These are phyloP conservation scores for Philotrypesis tridentata DNA, from an alignment of 1,140 invertebrate genomes.

Conservation along the genomic window DNA sequence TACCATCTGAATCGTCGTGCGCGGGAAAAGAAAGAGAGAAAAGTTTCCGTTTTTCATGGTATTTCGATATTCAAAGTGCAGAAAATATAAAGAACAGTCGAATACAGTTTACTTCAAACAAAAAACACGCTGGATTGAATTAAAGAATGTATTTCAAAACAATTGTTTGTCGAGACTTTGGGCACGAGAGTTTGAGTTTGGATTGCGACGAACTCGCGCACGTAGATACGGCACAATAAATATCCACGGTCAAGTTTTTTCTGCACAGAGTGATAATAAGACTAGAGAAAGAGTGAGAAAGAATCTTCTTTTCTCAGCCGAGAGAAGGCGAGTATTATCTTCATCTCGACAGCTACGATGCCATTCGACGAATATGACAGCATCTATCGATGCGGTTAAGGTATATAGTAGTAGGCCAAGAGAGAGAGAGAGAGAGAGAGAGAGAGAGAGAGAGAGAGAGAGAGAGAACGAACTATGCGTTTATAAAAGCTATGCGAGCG, in stretches of 20 bases:
- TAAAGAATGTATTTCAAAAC: too few relatives aligned
- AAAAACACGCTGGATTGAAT: too few relatives aligned
- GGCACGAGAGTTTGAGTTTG: too few relatives aligned
- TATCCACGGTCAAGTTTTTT: neutral
- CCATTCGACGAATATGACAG: slow-evolving; percentile 8
- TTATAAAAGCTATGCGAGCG: neutral
- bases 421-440: too few relatives aligned
- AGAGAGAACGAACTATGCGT: neutral
- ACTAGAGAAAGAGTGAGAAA: neutral
- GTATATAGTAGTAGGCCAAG: too few relatives aligned
- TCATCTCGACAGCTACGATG: neutral
- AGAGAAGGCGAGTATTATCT: slow-evolving; percentile 20
- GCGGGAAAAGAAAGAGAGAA: neutral
- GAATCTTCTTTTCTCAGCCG: neutral
- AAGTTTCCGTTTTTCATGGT: neutral
- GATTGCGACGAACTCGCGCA: neutral
- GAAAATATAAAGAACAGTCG: too few relatives aligned
- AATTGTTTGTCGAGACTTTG: too few relatives aligned
- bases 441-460: too few relatives aligned
- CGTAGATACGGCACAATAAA: slow-evolving; percentile 12
- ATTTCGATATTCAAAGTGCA: too few relatives aligned
- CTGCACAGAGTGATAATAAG: too few relatives aligned
- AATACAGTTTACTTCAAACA: too few relatives aligned
- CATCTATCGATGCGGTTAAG: neutral
- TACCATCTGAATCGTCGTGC: too few relatives aligned